These are phyloP conservation scores for Pinctada fucata DNA, from an alignment of 2,888 invertebrate genomes.

Conservation along the genomic window DNA sequence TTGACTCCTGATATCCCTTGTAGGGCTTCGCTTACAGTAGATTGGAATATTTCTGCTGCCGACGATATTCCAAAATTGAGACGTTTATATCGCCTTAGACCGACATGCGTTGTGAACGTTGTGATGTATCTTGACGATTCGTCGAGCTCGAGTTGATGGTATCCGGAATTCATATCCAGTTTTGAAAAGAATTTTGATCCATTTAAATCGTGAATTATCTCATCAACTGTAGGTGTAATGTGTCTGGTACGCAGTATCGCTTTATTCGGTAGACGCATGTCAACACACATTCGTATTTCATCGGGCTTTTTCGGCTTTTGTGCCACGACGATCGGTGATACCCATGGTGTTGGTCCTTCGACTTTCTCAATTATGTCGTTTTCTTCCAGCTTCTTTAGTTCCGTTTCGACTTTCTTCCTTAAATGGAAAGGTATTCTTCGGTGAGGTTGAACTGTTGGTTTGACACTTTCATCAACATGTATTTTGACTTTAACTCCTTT, in stretches of 20 bases:
- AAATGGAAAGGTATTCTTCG: too few relatives aligned
- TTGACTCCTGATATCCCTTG: conserved; percentile 12
- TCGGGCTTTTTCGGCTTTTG: too few relatives aligned
- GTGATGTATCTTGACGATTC: conserved; percentile 48
- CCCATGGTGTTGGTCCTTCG: too few relatives aligned
- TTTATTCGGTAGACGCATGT: too few relatives aligned
- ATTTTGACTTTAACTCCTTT: too few relatives aligned
- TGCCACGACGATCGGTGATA: too few relatives aligned
- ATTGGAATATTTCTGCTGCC: conserved; percentile 31
- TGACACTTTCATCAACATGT: too few relatives aligned
- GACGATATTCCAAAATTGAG: conserved; percentile 26
- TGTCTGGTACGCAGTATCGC: conserved; percentile 46
- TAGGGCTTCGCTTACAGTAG: conserved; percentile 4
- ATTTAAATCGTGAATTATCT: conserved; percentile 49
- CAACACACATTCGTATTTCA: too few relatives aligned
- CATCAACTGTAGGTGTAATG: conserved; percentile 53
- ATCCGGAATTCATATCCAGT: conserved; percentile 48
- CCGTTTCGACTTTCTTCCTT: too few relatives aligned
- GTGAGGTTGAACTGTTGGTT: too few relatives aligned
- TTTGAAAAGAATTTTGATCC: conserved; percentile 51
- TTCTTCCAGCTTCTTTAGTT: too few relatives aligned
- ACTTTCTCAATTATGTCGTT: too few relatives aligned
- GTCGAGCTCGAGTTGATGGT: conserved; percentile 55
- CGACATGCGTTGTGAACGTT: conserved; percentile 50
- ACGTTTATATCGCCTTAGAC: conserved; percentile 32